phyloP scores from a whole-genome alignment of 2,113 vertebrate species.

The Myotis lucifugus region DNA sequence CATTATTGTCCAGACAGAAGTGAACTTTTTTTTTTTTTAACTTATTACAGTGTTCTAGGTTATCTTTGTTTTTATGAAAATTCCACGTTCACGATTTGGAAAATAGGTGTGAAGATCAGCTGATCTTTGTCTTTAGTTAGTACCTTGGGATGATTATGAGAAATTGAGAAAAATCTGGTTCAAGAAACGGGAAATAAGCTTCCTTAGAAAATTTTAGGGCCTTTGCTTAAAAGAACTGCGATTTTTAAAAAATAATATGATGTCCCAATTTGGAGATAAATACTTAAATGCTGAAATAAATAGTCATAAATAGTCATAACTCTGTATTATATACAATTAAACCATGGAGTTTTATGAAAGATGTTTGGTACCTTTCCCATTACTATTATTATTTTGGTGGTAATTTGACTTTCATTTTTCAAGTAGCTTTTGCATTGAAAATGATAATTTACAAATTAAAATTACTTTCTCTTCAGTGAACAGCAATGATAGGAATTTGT shows the following conservation, averaged over 20 bases:
- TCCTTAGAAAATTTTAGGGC: conserved; percentile 49
- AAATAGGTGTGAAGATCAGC: conserved; percentile 36
- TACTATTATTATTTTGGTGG: conserved; percentile 9
- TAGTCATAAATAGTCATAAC: neutral
- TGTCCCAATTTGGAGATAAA: conserved; percentile 22
- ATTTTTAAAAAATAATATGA: conserved; percentile 26
- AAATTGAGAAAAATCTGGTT: conserved; percentile 48
- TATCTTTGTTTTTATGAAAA: conserved; percentile 59
- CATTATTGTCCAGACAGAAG: conserved; percentile 60
- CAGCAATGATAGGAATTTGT: conserved; percentile 28
- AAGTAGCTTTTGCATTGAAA: conserved; percentile 41
- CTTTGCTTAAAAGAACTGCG: conserved; percentile 57
- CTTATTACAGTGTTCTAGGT: conserved; percentile 35
- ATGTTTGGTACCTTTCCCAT: neutral
- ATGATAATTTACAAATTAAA: conserved; percentile 42
- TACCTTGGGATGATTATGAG: conserved; percentile 50
- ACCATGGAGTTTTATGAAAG: conserved; percentile 54
- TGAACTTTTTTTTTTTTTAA: conserved; percentile 54
- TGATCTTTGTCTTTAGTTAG: conserved; percentile 71
- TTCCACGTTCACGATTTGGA: conserved; percentile 49
- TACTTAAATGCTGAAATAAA: conserved; percentile 2
- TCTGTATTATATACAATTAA: conserved; percentile 37
- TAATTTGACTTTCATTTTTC: conserved; percentile 42
- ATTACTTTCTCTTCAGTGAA: conserved; percentile 25
- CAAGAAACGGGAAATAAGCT: conserved; percentile 40